Percentiles rank a stretch among this genome's conserved stretches.
phyloP scores from a whole-genome alignment of 2,113 vertebrate species.

The Notarius lentiginosus region DNA sequence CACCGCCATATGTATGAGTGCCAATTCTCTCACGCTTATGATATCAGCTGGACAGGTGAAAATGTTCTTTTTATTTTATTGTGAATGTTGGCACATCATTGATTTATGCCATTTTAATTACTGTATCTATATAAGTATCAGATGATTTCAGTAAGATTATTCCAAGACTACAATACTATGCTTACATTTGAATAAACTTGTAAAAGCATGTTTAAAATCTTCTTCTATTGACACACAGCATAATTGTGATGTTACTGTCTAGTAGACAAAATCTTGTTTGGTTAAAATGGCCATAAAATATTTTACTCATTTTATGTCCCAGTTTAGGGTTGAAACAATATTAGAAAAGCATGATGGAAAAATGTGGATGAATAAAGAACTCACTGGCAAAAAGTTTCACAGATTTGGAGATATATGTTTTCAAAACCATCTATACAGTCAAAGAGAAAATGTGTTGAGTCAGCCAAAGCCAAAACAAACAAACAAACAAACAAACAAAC shows the following conservation, averaged over 20 bases:
- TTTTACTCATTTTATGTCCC: neutral
- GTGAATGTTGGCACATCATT: slow-evolving; percentile 2
- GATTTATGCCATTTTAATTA: neutral
- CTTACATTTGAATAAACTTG: slow-evolving; percentile 5
- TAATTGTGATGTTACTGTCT: neutral
- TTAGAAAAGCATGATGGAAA: neutral
- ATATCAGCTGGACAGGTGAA: slow-evolving; percentile 11
- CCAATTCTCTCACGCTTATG: neutral
- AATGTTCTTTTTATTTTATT: neutral
- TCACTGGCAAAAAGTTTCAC: neutral
- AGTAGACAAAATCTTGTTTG: neutral
- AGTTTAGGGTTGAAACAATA: neutral
- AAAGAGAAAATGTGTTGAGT: neutral
- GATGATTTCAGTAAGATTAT: slow-evolving; percentile 10
- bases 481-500: neutral
- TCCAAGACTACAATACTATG: neutral
- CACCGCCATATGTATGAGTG: neutral
- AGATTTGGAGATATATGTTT: slow-evolving; percentile 3
- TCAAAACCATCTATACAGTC: neutral
- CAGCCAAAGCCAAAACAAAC: neutral
- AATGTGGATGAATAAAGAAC: slow-evolving; percentile 14
- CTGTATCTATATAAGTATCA: neutral
- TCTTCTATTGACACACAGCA: neutral
- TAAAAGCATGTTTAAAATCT: neutral
- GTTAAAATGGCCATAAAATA: neutral